phyloP scores from a whole-genome alignment of 2,888 invertebrate genomes.

The Meandrusa payeni region DNA sequence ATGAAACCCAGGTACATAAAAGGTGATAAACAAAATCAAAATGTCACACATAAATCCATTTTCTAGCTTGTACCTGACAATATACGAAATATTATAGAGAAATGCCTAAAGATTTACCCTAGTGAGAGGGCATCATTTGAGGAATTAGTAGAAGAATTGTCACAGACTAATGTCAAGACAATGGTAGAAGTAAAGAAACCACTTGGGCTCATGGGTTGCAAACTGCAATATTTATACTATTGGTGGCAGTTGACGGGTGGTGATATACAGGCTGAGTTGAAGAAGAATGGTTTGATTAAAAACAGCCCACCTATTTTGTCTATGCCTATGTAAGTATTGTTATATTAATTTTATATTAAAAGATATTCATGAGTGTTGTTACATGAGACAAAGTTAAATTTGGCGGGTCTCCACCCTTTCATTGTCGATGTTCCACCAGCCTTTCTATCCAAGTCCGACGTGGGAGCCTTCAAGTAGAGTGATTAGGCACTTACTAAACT shows the following conservation, averaged over 20 bases:
- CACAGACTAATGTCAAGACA: slow-evolving; percentile 54
- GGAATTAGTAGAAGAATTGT: slow-evolving; percentile 77
- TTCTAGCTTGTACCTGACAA: slow-evolving; percentile 81
- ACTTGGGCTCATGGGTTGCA: slow-evolving; percentile 68
- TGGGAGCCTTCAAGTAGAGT: too few species aligned
- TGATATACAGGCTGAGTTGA: slow-evolving; percentile 93
- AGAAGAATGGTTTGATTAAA: slow-evolving; percentile 94
- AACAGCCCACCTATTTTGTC: slow-evolving; percentile 91
- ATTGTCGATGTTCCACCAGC: too few species aligned
- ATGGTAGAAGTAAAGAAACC: slow-evolving; percentile 68
- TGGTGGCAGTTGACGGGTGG: slow-evolving; percentile 98
- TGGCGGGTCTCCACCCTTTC: too few species aligned
- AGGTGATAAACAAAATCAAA: too few species aligned
- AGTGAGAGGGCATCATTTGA: slow-evolving; percentile 76
- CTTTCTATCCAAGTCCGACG: too few species aligned
- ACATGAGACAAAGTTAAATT: too few species aligned
- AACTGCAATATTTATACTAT: slow-evolving; percentile 92
- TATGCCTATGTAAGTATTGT: slow-evolving; percentile 84
- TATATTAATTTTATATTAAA: too few species aligned
- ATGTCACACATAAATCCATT: slow-evolving; percentile 25
- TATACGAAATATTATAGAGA: slow-evolving; percentile 83
- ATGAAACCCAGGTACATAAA: too few species aligned
- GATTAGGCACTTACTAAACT: too few species aligned
- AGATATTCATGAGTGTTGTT: too few species aligned
- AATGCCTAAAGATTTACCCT: slow-evolving; percentile 86